Base-by-base conservation (phyloP, 2,113 vertebrate genomes). In the Cyprinodon tularosa region DNA sequence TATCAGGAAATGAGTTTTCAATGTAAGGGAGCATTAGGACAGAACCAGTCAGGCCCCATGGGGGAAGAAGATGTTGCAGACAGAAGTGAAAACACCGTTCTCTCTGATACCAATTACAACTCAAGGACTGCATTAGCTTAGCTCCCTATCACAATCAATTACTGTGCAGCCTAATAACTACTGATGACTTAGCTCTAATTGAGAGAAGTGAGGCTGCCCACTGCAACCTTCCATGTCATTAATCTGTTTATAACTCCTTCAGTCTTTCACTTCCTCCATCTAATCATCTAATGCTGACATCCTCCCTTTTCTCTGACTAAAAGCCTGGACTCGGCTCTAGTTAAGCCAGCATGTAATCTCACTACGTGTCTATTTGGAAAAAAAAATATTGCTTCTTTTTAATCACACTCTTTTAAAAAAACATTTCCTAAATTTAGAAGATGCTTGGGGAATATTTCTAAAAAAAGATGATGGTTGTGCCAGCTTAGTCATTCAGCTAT, bases 131-230 rank as follows among this genome's bases (percentile, higher is more conserved):
- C 85, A 91, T 92, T 89, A 91, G 81, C 81, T 42, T 72, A 72
- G 82, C 77, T 88, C 71, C 57, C 86, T 75, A 91, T 89, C 90
- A 83, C 83, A 91, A 93, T 91, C 89, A 93, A 93, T 95, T 93
- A 94, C 84, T 36, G 15, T 72, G 17, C 80, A 62, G 70, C 71
- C 82, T 86, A 87, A 90, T 92, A 92, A 89, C 80, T 68, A 61
- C 81, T 62, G 81, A 88, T 90, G 88, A 92, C 94, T 92, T 84
- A 88, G 82, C 86, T 80, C 90, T 93, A 93, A 93, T 92, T 88
- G 89, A 92, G 92, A 88, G 89, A 90, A 85, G 82, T 76, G 50
- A 89, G 64, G 77, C 77, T 69, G 70, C 66, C 67, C 76, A 64
- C 71, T 69, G 77, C 78, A 93, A 87, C 87, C 83, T 81, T 88